Evolutionary conservation across 2,113 vertebrate genomes (phyloP), one percentile per base, ranked within the genome.

Genomic region (Chaetops frenatus): DNA sequence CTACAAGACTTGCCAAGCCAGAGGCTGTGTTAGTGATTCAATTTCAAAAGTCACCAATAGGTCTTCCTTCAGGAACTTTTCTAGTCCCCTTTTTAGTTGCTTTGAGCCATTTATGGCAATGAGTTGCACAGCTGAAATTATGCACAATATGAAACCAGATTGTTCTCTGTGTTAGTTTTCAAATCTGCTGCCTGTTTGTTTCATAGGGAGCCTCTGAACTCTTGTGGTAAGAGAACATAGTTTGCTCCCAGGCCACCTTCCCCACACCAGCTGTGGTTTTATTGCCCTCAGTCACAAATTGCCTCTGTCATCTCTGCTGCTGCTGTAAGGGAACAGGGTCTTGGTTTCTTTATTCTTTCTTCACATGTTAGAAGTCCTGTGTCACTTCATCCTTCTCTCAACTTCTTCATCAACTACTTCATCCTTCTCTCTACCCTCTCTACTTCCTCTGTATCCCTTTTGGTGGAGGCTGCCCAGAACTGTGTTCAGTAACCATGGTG

Each of bases 51-150:
- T 64, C 76, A 58, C 6, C 0, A 0, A 54, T 18, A 84, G 51
- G 27, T 11, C 61, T 6, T 71, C 36, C 45, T 33, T 28, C 0
- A 0, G 53, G 31, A 95, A 56, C 57, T 91, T 64, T 76, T 67
- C 61, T 64, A 82, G 65, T 81, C 22, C 61, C 7, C 38, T 81
- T 64, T 90, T 95, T 64, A 69, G 61, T 76, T 95, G 44, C 53
- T 82, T 89, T 95, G 84, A 76, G 70, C 81, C 93, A 56, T 95
- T 85, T 94, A 74, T 61, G 53, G 87, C 77, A 89, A 48, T 36
- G 81, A 89, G 38, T 72, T 92, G 36, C 67, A 45, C 62, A 65
- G 79, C 50, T 92, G 67, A 81, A 81, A 81, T 91, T 85, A 92
- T 9, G 31, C 65, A 76, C 66, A 61, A 31, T 60, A 56, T 65